phyloP scores from a whole-genome alignment of 2,888 invertebrate genomes.

The Eulithis prunata region DNA sequence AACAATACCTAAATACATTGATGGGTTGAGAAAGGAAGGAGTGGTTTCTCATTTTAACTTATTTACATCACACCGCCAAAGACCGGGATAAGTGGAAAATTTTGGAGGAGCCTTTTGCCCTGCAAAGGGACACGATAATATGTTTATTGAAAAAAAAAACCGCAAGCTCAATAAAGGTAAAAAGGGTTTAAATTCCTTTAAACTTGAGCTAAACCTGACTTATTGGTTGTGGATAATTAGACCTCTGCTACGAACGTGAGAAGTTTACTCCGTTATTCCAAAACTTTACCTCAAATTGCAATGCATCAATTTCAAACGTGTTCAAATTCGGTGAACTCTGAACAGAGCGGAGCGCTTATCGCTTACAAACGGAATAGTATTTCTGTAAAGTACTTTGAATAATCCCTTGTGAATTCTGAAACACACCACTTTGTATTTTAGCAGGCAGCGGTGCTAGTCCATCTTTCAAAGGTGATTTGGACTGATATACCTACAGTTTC shows the following conservation, averaged over 20 bases:
- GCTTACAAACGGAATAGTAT: slow-evolving; percentile 40
- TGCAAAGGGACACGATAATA: no score
- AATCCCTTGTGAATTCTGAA: slow-evolving; percentile 37
- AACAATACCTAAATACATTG: no score
- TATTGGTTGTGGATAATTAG: neutral
- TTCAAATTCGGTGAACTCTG: slow-evolving; percentile 27
- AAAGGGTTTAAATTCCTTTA: no score
- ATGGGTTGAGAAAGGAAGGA: no score
- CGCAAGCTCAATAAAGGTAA: no score
- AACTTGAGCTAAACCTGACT: neutral
- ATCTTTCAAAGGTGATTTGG: slow-evolving; percentile 17
- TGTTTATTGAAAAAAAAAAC: no score
- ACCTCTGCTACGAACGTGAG: neutral
- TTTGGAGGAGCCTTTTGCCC: no score
- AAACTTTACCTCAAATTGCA: slow-evolving; percentile 20
- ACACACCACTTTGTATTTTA: slow-evolving; percentile 32
- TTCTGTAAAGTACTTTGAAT: slow-evolving; percentile 36
- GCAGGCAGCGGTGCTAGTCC: slow-evolving; percentile 8
- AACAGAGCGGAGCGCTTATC: slow-evolving; percentile 32
- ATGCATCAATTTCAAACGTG: slow-evolving; percentile 24
- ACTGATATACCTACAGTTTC: slow-evolving; percentile 2
- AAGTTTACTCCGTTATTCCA: neutral
- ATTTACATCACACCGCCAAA: no score
- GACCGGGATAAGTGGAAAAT: no score
- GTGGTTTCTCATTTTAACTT: no score